These are phyloP conservation scores for Nemotelus nigrinus DNA, from an alignment of 2,888 invertebrate species.

Conservation along the genomic window DNA sequence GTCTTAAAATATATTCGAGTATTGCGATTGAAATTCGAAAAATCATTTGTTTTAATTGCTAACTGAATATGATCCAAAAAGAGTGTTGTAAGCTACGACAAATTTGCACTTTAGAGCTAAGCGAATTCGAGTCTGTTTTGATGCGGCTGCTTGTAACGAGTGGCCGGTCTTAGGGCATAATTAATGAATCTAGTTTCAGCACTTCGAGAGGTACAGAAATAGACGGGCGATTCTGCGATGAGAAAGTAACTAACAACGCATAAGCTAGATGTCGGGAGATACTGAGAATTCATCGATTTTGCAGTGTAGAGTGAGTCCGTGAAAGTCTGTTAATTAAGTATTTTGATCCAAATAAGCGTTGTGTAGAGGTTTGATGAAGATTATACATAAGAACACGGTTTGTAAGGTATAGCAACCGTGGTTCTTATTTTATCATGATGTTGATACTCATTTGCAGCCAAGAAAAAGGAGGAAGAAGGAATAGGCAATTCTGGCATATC, in stretches of 20 bases:
- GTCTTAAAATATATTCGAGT: conserved; percentile 19
- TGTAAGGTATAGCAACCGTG: no score
- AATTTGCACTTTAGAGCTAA: conserved; percentile 41
- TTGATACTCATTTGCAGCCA: no score
- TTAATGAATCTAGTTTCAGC: conserved; percentile 37
- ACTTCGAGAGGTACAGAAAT: neutral
- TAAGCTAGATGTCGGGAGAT: no score
- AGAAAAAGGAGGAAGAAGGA: no score
- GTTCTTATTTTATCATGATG: no score
- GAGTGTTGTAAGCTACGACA: neutral
- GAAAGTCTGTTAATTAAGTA: neutral
- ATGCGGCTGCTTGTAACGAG: neutral
- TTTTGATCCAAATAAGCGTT: neutral
- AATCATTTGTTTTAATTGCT: conserved; percentile 30
- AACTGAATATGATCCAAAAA: neutral
- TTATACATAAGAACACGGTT: no score
- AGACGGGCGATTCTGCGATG: neutral
- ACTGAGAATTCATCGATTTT: no score
- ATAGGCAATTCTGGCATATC: no score
- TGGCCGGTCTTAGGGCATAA: neutral
- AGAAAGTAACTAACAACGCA: no score
- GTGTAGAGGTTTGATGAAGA: neutral
- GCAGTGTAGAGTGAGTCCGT: neutral
- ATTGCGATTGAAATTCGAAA: neutral
- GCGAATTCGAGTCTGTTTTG: conserved; percentile 23